These are phyloP conservation scores for Brienomyrus longianalis DNA, from an alignment of 2,113 vertebrate genomes.

Conservation along the genomic window DNA sequence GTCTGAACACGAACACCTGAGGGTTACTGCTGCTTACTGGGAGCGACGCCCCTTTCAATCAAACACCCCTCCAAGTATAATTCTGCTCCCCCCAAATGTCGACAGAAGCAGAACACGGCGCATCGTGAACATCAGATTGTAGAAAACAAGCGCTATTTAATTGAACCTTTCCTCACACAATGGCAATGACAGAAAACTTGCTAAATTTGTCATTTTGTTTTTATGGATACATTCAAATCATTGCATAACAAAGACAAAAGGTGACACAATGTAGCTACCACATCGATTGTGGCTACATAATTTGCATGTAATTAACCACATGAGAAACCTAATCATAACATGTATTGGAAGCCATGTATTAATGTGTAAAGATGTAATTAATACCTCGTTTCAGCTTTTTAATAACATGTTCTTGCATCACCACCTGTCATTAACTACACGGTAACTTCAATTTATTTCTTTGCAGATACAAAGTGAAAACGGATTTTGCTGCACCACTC, in stretches of 20 bases:
- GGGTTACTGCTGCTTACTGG: background rate
- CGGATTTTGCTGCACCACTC: constrained; percentile 51
- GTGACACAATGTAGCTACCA: background rate
- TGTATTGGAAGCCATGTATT: constrained; percentile 24
- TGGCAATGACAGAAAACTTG: background rate
- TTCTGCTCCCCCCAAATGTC: background rate
- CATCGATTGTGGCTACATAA: background rate
- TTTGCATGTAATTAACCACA: constrained; percentile 6
- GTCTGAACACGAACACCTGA: background rate
- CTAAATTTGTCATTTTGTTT: background rate
- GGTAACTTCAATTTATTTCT: constrained; percentile 33
- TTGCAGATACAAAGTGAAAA: constrained; percentile 53
- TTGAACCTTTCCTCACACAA: background rate
- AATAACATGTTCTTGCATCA: background rate
- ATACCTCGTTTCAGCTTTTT: constrained; percentile 39
- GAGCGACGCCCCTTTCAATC: background rate
- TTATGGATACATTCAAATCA: background rate
- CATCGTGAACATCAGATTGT: background rate
- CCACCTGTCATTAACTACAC: constrained; percentile 43
- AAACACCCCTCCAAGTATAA: background rate
- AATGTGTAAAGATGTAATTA: constrained; percentile 45
- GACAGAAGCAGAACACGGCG: background rate
- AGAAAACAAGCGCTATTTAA: background rate
- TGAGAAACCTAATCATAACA: constrained; percentile 39
- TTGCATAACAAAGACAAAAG: background rate